These are phyloP conservation scores for Paradoxurus hermaphroditus DNA, from an alignment of 2,113 vertebrate species.

Conservation along the genomic window DNA sequence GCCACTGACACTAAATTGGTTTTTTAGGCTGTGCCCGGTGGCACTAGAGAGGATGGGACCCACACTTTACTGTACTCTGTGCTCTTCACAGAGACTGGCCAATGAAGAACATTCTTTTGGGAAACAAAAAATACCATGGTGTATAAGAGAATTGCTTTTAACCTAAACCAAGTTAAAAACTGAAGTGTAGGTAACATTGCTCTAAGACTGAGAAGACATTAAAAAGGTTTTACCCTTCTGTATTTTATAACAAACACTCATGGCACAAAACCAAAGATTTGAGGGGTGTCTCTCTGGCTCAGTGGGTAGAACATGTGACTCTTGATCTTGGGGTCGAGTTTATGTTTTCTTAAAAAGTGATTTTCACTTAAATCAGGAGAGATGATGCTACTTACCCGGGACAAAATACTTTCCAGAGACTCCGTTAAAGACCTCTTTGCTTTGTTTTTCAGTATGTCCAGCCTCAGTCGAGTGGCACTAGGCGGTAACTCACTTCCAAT, in stretches of 20 bases:
- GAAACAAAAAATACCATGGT: neutral
- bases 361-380: neutral
- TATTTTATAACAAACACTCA: neutral
- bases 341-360: neutral
- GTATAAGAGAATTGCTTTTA: neutral
- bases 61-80: neutral
- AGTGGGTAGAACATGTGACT: neutral
- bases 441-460: slow-evolving; percentile 93
- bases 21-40: neutral
- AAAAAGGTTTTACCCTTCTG: neutral
- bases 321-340: neutral
- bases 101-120: neutral
- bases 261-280: neutral
- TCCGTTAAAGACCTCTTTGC: slow-evolving; percentile 95
- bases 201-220: neutral
- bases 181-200: neutral
- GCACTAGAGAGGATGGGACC: fast-evolving
- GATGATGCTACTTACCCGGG: slow-evolving; percentile 78
- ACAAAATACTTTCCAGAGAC: slow-evolving; percentile 91
- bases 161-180: neutral
- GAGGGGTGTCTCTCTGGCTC: neutral
- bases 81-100: neutral
- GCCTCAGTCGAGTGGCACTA: slow-evolving; percentile 88
- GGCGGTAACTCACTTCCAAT: slow-evolving; percentile 81
- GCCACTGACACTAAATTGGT: neutral